Evolutionary conservation across 2,797 vertebrate species (phyloP), one percentile per base, ranked within the genome.

Genomic region (Loris lydekkerianus): DNA sequence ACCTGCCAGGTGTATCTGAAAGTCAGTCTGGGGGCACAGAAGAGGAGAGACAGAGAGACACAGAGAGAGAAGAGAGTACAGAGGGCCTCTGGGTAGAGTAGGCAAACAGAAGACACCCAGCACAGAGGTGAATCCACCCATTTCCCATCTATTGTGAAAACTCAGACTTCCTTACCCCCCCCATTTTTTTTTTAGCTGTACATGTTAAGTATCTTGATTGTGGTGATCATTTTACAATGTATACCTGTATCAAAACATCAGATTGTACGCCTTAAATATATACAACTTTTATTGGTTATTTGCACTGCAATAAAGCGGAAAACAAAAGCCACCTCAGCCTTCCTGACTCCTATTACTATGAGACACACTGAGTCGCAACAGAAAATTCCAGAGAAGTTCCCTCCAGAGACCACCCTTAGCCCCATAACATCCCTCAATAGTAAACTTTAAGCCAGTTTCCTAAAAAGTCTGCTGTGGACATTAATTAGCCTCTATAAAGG

Each of bases 321-420:
- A 67, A 37, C 43, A 34, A 86, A 91, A 88, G 27, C 13, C 17
- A n/a, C 53, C 10, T 72, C 34, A 40, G 37, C 73, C 69, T 43
- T 90, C 56, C 58, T 65, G 46, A n/a, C 80, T 80, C 69, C 60
- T 10, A 0, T 27, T 82, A 11, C 63, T 63, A 9, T 40, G n/a
- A 37, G 31, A 61, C 58, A 15, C 31, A 53, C 49, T 7, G 23
- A 18, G 6, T 80, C 29, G 37, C 86, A 18, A 23, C 27, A 37
- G 58, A 83, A 40, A 77, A 94, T 75, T 69, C 67, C 76, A 69
- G 88, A 94, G 63, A 82, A 31, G 17, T 15, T 63, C 75, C 82
- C n/a, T 80, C 60, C 56, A 67, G 56, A 94, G 85, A 63, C 23
- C 34, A 86, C 70, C 40, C 23, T 17, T n/a, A 53, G 40, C 18